Evolutionary conservation across 2,888 invertebrate species (phyloP).

Genomic region (Dorcus parallelipipedus): DNA sequence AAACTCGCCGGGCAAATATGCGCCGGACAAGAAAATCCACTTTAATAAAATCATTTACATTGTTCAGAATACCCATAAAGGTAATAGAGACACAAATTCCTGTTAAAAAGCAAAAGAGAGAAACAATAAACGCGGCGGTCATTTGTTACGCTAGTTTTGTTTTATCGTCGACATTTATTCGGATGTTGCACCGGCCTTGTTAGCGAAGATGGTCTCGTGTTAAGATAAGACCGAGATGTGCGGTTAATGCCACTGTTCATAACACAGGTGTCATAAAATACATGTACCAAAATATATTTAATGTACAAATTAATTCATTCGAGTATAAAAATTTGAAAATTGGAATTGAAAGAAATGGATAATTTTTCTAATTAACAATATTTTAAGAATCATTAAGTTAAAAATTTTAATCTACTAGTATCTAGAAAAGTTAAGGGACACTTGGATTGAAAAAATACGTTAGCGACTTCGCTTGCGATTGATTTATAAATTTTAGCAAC

Average conservation of each 20-base stretch:
- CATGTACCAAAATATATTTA: not conserved
- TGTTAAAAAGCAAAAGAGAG: conserved; percentile 15
- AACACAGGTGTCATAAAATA: not conserved
- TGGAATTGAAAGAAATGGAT: too few relatives aligned
- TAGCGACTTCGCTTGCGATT: too few relatives aligned
- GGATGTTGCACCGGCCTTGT: conserved; percentile 26
- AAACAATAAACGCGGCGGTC: conserved; percentile 19
- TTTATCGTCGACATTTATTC: conserved; percentile 29
- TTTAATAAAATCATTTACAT: conserved; percentile 30
- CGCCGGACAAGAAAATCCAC: conserved; percentile 27
- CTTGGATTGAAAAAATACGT: too few relatives aligned
- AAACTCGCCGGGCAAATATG: not conserved
- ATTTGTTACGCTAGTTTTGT: conserved; percentile 23
- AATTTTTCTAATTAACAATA: too few relatives aligned
- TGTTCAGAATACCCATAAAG: conserved; percentile 24
- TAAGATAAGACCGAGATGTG: conserved; percentile 12
- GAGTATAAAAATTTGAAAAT: too few relatives aligned
- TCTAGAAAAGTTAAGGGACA: too few relatives aligned
- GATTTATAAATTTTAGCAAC: too few relatives aligned
- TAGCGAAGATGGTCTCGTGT: conserved; percentile 17
- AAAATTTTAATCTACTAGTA: too few relatives aligned
- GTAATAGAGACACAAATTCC: conserved; percentile 21
- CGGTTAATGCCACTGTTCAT: conserved; percentile 12
- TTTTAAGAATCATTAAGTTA: too few relatives aligned
- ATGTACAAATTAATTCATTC: not conserved